Conservation (phyloP, 92 coral and sea anemone species). For the Parazoanthus atlanticus region DNA sequence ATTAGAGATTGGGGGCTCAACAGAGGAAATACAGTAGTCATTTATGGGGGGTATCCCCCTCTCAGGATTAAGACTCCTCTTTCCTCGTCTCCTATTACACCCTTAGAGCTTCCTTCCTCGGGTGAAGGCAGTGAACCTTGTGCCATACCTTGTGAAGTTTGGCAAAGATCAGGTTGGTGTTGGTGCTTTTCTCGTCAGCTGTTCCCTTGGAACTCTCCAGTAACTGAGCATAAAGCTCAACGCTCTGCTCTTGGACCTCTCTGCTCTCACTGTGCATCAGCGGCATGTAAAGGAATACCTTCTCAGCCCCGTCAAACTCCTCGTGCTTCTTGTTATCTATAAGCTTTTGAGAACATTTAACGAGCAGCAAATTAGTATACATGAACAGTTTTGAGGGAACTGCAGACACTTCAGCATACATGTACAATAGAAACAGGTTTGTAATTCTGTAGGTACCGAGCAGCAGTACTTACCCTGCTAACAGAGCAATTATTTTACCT, state of each 20-base stretch:
- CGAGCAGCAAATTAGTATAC: no score
- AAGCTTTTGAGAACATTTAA: neutral
- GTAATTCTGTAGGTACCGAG: no score
- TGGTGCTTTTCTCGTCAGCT: neutral
- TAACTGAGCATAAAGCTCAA: conserved; percentile 1
- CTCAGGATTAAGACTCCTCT: no score
- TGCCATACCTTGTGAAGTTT: conserved; percentile 25
- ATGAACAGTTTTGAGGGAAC: neutral
- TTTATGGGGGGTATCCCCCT: no score
- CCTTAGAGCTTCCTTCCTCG: neutral
- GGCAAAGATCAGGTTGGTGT: neutral
- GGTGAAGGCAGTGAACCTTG: neutral
- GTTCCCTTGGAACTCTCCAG: conserved; percentile 10
- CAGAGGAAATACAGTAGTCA: no score
- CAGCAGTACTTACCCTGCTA: no score
- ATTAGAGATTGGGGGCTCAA: no score
- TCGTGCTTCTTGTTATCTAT: conserved; percentile 9
- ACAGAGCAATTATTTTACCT: no score
- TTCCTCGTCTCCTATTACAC: no score
- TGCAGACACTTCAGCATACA: neutral
- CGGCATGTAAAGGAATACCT: conserved; percentile 28
- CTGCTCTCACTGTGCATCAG: conserved; percentile 33
- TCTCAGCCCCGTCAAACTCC: conserved; percentile 17
- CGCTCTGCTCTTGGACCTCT: conserved; percentile 8
- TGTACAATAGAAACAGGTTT: neutral